phyloP scores from a whole-genome alignment of 1,140 invertebrate species.

The Protaetia brevitarsis region DNA sequence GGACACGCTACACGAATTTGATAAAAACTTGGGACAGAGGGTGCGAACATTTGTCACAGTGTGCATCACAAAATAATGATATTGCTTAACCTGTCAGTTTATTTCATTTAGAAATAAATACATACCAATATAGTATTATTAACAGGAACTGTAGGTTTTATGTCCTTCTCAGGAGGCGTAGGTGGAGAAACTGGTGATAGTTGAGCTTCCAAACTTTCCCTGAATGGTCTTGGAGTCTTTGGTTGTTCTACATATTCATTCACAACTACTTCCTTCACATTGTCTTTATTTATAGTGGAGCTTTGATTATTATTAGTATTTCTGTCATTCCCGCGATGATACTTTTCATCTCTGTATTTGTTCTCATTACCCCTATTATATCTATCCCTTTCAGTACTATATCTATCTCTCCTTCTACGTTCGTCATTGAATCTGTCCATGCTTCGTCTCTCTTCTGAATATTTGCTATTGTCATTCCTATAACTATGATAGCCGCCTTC shows the following conservation, averaged over 20 bases:
- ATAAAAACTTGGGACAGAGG: too few relatives aligned
- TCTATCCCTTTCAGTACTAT: neutral
- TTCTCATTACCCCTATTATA: conserved; percentile 17
- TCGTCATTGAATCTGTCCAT: conserved; percentile 1
- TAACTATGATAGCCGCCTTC: conserved; percentile 21
- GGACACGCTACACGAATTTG: too few relatives aligned
- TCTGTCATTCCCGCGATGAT: conserved; percentile 11
- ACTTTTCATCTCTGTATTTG: conserved; percentile 20
- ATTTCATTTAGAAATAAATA: neutral
- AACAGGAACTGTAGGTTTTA: conserved; percentile 21
- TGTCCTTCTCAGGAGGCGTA: conserved; percentile 25
- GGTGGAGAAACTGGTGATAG: conserved; percentile 27
- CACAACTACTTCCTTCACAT: neutral
- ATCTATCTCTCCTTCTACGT: conserved; percentile 10
- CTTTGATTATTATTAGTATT: neutral
- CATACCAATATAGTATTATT: conserved; percentile 31
- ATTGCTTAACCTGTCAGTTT: too few relatives aligned
- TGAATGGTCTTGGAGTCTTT: conserved; percentile 14
- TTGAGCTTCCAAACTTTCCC: conserved; percentile 27
- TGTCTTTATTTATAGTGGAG: neutral
- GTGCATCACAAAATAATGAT: too few relatives aligned
- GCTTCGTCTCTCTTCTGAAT: conserved; percentile 17
- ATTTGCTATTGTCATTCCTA: conserved; percentile 24
- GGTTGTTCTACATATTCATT: neutral
- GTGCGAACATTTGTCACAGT: too few relatives aligned